Conservation (phyloP, 2,113 vertebrate genomes). For the Cyphomyrus discorhynchus region DNA sequence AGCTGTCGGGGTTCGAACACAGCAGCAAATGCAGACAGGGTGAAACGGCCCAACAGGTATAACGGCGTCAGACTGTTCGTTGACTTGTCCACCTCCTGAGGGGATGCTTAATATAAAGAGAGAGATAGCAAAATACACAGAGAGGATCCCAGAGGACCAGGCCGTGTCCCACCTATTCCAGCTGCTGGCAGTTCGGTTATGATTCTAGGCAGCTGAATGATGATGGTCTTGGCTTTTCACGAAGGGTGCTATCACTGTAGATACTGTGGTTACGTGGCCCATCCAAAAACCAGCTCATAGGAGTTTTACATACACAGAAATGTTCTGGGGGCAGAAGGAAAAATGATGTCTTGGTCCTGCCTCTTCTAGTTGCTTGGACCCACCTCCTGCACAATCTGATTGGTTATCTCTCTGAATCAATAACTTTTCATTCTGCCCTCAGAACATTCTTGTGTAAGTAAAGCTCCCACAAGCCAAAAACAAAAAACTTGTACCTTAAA, state of each 20-base stretch:
- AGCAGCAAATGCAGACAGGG: background rate
- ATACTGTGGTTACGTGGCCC: background rate
- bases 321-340: too few relatives aligned
- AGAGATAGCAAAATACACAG: background rate
- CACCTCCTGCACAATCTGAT: too few relatives aligned
- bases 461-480: too few relatives aligned
- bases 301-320: too few relatives aligned
- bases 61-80: background rate
- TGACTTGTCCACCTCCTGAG: background rate
- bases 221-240: background rate
- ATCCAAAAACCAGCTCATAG: background rate
- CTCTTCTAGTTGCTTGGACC: too few relatives aligned
- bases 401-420: too few relatives aligned
- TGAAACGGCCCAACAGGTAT: background rate
- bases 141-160: background rate
- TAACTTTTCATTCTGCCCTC: too few relatives aligned
- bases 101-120: background rate
- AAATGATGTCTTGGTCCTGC: too few relatives aligned
- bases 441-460: too few relatives aligned
- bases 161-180: background rate
- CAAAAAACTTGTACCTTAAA: background rate
- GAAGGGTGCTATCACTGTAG: background rate
- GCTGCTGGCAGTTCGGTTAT: background rate
- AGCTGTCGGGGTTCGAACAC: background rate
- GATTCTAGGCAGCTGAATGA: background rate